Base-by-base conservation (phyloP, 1,140 invertebrate species). In the Chelonus insularis region DNA sequence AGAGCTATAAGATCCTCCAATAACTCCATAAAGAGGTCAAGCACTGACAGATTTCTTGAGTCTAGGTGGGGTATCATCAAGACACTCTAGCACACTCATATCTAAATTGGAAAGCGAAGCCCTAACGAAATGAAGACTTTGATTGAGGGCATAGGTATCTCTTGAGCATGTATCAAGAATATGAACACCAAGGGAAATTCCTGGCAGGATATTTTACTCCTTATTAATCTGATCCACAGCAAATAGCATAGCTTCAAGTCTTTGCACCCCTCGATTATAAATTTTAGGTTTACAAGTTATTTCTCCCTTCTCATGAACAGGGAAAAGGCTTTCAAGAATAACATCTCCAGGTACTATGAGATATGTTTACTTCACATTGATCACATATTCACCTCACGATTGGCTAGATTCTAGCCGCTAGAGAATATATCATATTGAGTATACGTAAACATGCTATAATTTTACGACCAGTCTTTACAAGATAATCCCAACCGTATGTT, bases 201-300 rank as follows among this genome's bases (percentile, higher is more conserved):
- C 87, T 0, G 89, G 89, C 9, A 90, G 73, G 25, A 89, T 80
- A 4, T 73, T 72, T 0, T 77, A 70, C 63, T 91, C 82, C 1
- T 74, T 75, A 73, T 93, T 93, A 58, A 94, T 91, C 47, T 84
- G 80, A 69, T 92, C 89, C 4, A 93, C 77, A 3, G 91, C 91
- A 75, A 88, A 93, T 1, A 93, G 79, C 91, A 94, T 93, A 1
- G 92, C 91, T 76, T 94, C 92, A 41, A 93, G 75, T n/a, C 91
- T 82, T 72, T 94, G 90, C 8, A 93, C 87, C 6, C 92, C 92
- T 50, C 90, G 87, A 69, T 91, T 88, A 66, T 88, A 87, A 58
- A 91, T 87, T 65, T 89, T 87, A 2, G 84, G 82, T 0, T 89
- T 89, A 71, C 90, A 92, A 4, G 82, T 74, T 81, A 83, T 88